phyloP scores from a whole-genome alignment of 2,888 invertebrate genomes.

The Oligia latruncula region DNA sequence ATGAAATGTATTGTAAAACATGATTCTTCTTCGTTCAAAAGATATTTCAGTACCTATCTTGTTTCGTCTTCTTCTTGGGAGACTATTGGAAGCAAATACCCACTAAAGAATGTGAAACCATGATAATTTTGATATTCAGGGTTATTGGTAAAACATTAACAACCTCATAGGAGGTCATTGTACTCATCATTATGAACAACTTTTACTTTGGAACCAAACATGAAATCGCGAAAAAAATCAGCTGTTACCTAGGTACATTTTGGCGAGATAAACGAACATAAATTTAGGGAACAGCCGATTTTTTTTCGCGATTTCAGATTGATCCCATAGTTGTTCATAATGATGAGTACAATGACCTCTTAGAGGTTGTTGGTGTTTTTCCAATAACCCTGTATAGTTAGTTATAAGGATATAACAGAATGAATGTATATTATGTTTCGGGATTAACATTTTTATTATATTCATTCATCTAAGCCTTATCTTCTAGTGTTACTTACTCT shows the following conservation, averaged over 20 bases:
- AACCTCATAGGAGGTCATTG: no score
- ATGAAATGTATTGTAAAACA: background rate
- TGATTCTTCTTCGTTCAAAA: background rate
- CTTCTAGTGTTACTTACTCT: constrained; percentile 19
- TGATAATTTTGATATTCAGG: background rate
- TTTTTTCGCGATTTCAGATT: no score
- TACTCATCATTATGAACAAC: no score
- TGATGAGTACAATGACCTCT: no score
- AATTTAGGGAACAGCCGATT: no score
- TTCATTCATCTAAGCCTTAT: constrained; percentile 25
- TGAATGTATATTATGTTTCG: constrained; percentile 20
- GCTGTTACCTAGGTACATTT: no score
- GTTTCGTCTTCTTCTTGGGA: background rate
- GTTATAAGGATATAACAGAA: constrained; percentile 18
- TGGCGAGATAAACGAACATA: no score
- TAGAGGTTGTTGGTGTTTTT: no score
- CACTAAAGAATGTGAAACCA: background rate
- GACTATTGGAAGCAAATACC: background rate
- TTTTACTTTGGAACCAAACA: no score
- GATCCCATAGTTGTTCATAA: no score
- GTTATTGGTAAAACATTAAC: no score
- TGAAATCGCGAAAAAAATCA: no score
- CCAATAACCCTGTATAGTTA: background rate
- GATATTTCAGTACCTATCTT: background rate
- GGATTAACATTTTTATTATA: constrained; percentile 15